Base-by-base conservation (phyloP, 2,888 invertebrate genomes). In the Plagodis dolabraria region DNA sequence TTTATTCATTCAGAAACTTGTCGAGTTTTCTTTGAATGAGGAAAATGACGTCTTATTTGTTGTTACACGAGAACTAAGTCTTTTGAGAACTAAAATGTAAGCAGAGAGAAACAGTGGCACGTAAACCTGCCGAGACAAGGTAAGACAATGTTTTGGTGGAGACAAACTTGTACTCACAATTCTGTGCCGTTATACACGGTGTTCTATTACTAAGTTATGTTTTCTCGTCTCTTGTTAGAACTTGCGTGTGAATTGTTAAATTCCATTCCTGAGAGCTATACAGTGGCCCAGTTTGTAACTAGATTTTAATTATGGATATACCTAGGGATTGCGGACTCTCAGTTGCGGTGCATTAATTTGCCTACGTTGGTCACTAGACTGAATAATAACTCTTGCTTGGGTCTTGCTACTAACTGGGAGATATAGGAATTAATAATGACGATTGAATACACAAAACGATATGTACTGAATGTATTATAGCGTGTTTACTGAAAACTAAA, bases 231-330 rank as follows among this genome's bases (percentile, higher is more conserved):
- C 80, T 77, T 76, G 85, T 80, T 79, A 77, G 77, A 87, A 86
- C 83, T 87, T 82, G 63, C 76, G 80, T 82, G 87, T 90, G 89
- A 90, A 90, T 89, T 86, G 89, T 90, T 90, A 90, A 90, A 90
- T 87, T 87, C 83, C 83, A 89, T 89, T 85, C 80, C 82, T 82
- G 83, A 79, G 58, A 81, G 83, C 83, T 80, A 79, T 77, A 75
- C 79, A 67, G 83, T 82, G 76, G 76, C 75, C 74, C 81, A 82
- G 82, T 88, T 85, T 78, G 82, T 87, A 89, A 89, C 86, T 84
- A 88, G 88, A 89, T 87, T 89, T 89, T 90, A 90, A 90, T 89
- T 86, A 89, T 90, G 85, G 81, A 89, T 83, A 89, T 83, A 83
- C 77, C 81, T 80, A 67, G 87, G 83, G 85, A 83, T 83, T 80